Evolutionary conservation across 2,113 vertebrate genomes (phyloP).

Genomic region (Cynoglossus semilaevis): DNA sequence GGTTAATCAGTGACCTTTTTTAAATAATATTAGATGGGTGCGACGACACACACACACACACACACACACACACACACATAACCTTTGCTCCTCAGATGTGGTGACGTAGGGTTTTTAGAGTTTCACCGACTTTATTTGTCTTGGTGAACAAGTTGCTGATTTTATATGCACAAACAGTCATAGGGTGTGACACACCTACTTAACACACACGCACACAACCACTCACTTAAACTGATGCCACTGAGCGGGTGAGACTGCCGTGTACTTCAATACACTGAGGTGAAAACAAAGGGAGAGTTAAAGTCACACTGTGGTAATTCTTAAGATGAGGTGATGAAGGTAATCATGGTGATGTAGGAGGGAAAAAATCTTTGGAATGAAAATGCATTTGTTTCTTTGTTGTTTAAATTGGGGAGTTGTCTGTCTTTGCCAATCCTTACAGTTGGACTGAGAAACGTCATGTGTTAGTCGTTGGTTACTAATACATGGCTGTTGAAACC

Average conservation of each 20-base stretch:
- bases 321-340: conserved; percentile 1
- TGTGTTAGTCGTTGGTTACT: too few species aligned
- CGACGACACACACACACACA: background rate
- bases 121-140: conserved; percentile 23
- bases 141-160: background rate
- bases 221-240: conserved; percentile 16
- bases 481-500: too few species aligned
- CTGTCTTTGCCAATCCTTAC: too few species aligned
- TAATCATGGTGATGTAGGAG: conserved; percentile 1
- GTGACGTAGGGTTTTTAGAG: conserved; percentile 1
- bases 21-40: too few species aligned
- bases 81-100: background rate
- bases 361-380: background rate
- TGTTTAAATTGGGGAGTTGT: too few species aligned
- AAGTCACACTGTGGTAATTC: background rate
- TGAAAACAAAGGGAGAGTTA: conserved; percentile 13
- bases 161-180: conserved; percentile 4
- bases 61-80: background rate
- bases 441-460: too few species aligned
- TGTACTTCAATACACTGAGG: too few species aligned
- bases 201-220: conserved; percentile 10
- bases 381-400: background rate
- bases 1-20: too few species aligned
- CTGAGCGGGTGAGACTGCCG: conserved; percentile 40
- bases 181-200: conserved; percentile 25